Evolutionary conservation across 2,888 invertebrate species (phyloP).

Genomic region (Lomographa bimaculata): DNA sequence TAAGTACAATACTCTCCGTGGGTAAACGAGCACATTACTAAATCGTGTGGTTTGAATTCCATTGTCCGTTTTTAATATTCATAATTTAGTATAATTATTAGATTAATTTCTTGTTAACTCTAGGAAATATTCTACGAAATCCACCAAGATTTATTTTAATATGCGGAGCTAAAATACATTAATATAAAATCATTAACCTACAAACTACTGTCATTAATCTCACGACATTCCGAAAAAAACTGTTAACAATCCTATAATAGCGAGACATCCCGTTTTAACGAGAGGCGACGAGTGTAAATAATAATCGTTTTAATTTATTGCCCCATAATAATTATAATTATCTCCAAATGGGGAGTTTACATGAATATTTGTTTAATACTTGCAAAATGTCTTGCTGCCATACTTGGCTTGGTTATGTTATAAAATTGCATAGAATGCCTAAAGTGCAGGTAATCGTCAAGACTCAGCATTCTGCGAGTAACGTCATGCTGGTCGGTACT

Average conservation of each 20-base stretch:
- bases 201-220: conserved; percentile 10
- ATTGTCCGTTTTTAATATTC: neutral
- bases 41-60: neutral
- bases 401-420: conserved; percentile 2
- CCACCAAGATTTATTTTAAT: too few relatives aligned
- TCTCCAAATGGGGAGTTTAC: conserved; percentile 11
- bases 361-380: conserved; percentile 16
- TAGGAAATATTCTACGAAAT: too few relatives aligned
- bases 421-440: conserved; percentile 8
- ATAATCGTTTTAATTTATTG: conserved; percentile 18
- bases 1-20: too few relatives aligned
- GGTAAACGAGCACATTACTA: too few relatives aligned
- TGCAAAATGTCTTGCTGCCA: conserved; percentile 9
- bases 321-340: conserved; percentile 17
- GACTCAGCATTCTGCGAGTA: too few relatives aligned
- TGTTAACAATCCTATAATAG: conserved; percentile 16
- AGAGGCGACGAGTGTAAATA: conserved; percentile 17
- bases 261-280: conserved; percentile 35
- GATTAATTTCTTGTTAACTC: too few relatives aligned
- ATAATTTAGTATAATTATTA: neutral
- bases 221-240: conserved; percentile 1
- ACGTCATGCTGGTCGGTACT: too few relatives aligned
- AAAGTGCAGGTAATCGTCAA: too few relatives aligned
- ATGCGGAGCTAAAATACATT: too few relatives aligned
- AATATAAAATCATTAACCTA: conserved; percentile 15